Percentiles rank a stretch among this genome's conserved stretches.
Conservation (phyloP, 2,888 invertebrate species). For the Gnatocerus cornutus region DNA sequence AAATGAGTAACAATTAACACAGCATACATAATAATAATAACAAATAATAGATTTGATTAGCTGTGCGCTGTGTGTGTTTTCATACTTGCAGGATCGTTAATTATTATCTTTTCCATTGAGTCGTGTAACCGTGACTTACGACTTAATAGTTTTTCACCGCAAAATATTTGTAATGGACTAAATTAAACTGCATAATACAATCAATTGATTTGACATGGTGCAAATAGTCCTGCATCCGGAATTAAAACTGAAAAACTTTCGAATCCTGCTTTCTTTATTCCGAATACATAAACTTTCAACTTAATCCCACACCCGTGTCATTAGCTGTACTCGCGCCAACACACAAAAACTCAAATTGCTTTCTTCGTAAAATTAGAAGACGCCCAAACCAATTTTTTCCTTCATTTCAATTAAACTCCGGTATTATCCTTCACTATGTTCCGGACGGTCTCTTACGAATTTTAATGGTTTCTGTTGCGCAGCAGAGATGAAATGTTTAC, state of each 20-base stretch:
- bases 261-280: conserved; percentile 32
- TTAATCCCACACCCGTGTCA: conserved; percentile 31
- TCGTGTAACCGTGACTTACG: conserved; percentile 34
- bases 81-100: conserved; percentile 17
- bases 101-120: conserved; percentile 32
- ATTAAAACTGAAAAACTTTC: conserved; percentile 25
- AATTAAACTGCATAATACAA: conserved; percentile 32
- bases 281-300: conserved; percentile 35
- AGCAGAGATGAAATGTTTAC: conserved; percentile 38
- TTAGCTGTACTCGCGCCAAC: conserved; percentile 27
- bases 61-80: conserved; percentile 17
- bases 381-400: neutral
- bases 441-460: conserved; percentile 12
- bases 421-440: conserved; percentile 12
- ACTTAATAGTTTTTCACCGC: conserved; percentile 11
- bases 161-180: conserved; percentile 18
- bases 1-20: conserved; percentile 40
- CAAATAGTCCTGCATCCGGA: conserved; percentile 27
- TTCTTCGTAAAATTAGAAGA: neutral
- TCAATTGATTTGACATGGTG: neutral
- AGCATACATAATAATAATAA: conserved; percentile 38
- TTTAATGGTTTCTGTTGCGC: conserved; percentile 31
- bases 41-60: conserved; percentile 39
- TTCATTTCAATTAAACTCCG: conserved; percentile 10
- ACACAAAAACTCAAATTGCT: conserved; percentile 36